Evolutionary conservation across 1,140 invertebrate species (phyloP), one percentile per base, ranked within the genome.

Genomic region (Dermatophagoides farinae): DNA sequence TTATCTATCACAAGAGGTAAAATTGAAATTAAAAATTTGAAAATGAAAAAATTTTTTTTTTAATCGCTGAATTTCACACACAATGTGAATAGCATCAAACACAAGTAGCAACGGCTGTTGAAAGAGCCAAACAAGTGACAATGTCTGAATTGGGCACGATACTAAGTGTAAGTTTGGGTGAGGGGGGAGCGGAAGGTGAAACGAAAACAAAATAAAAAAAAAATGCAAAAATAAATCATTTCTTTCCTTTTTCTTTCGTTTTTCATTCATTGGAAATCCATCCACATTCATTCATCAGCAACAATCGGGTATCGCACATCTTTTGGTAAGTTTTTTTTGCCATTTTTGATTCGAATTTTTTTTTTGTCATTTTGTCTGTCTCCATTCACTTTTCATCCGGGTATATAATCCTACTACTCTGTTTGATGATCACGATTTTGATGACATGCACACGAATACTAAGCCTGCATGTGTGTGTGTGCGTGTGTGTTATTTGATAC

Each of bases 121-220:
- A 99, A 74, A 77, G 95, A 70, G 93, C 95, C 64, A 97, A 98
- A 77, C 91, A 97, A 78, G 88, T 99, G 66, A 96, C 91, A 65
- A 96, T 96, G 89, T 86, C 89, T 51, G 91, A 97, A 75, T 78
- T 97, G 53, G 96, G 96, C 72, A 82, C 87, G 59, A 90, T 92
- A 68, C 89, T 92, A 71, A 86, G 87, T 79, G 87, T 92, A 78
- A 88, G 84, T 77, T 31, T 31, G n/a, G n/a, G n/a, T n/a, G n/a
- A n/a, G n/a, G n/a, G n/a, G n/a, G n/a, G n/a, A 65, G 54, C n/a
- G n/a, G n/a, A n/a, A n/a, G n/a, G n/a, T n/a, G n/a, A n/a, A n/a
- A n/a, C n/a, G 44, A n/a, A 11, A 43, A 43, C n/a, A 43, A 43
- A 11, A 11, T 11, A 11, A 11, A 11, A 43, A 51, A 23, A 51